Base-by-base conservation (phyloP, 1,140 invertebrate species). In the Trialeurodes vaporariorum region DNA sequence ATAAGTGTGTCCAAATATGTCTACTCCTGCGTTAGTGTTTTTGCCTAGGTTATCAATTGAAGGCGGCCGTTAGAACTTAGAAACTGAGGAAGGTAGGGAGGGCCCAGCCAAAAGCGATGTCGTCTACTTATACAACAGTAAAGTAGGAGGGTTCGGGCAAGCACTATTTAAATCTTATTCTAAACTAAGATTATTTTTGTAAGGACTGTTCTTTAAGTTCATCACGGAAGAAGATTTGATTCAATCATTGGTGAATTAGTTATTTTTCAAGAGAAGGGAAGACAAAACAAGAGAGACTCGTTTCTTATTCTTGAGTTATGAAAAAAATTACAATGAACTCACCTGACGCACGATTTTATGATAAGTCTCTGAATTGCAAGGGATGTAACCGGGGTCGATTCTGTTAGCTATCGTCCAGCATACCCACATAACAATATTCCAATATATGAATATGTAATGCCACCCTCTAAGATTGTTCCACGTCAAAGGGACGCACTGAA, bases 361-460 rank as follows among this genome's bases (percentile, higher is more conserved):
- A 77, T 96, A 96, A 11, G 90, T 89, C 64, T 93, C 92, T 1
- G 91, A 91, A 75, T 94, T 94, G 71, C 88, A 85, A 0, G 91
- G 88, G 63, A 96, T 85, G 71, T 92, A 96, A 1, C 94, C 93
- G 0, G 93, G 94, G 78, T 96, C 90, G 67, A 87, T 85, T 24
- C 90, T 83, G 73, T 93, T 94, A 2, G 92, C 91, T 25, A 92
- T 86, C n/a, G 92, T 84, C 86, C 93, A 91, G 71, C 89, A 92
- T 1, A 94, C 79, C 93, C 93, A 96, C 92, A 96, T 95, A 1
- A 93, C 82, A 5, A 87, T 79, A 75, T 95, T 95, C 85, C 90
- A 91, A 71, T 92, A 89, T 65, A 94, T 88, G 75, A 95, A 96
- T 72, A 91, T 88, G 70, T 94, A 92, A 76, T 96, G 92, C 2